phyloP scores from a whole-genome alignment of 2,113 vertebrate species.

The Corydoras sp. region DNA sequence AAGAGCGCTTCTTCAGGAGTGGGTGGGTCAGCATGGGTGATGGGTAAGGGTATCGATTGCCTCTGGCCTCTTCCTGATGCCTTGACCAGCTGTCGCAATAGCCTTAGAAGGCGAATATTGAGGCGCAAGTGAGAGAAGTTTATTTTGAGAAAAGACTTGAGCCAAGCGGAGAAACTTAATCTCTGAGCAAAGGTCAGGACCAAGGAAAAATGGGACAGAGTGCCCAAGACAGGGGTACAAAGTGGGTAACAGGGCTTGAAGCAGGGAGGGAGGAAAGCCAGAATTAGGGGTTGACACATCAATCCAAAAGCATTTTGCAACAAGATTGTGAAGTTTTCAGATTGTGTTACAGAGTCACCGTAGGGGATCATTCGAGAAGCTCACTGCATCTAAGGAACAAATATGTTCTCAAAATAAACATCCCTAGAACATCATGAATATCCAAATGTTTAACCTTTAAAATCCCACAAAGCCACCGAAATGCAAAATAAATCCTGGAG shows the following conservation, averaged over 20 bases:
- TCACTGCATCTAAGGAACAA: background rate
- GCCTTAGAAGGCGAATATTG: conserved; percentile 75
- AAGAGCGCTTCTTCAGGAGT: conserved; percentile 12
- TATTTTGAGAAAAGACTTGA: conserved; percentile 70
- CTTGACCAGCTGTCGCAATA: conserved; percentile 67
- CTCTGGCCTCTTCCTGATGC: conserved; percentile 49
- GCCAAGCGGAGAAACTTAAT: conserved; percentile 70
- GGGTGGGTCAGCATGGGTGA: conserved; percentile 7
- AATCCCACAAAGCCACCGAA: no score
- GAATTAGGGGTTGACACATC: conserved; percentile 5
- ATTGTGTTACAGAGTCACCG: background rate
- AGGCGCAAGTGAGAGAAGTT: conserved; percentile 54
- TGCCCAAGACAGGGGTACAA: conserved; percentile 42
- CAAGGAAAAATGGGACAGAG: conserved; percentile 54
- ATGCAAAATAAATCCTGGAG: no score
- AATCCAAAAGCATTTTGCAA: conserved; percentile 36
- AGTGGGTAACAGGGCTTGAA: conserved; percentile 32
- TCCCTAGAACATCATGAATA: background rate
- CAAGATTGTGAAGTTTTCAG: conserved; percentile 22
- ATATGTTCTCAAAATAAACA: background rate
- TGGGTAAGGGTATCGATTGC: conserved; percentile 60
- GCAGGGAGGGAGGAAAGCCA: conserved; percentile 8
- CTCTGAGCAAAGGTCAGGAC: conserved; percentile 70
- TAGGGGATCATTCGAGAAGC: background rate
- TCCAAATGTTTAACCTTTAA: no score